Conservation (phyloP, 2,113 vertebrate species). For the Phainopepla nitens region DNA sequence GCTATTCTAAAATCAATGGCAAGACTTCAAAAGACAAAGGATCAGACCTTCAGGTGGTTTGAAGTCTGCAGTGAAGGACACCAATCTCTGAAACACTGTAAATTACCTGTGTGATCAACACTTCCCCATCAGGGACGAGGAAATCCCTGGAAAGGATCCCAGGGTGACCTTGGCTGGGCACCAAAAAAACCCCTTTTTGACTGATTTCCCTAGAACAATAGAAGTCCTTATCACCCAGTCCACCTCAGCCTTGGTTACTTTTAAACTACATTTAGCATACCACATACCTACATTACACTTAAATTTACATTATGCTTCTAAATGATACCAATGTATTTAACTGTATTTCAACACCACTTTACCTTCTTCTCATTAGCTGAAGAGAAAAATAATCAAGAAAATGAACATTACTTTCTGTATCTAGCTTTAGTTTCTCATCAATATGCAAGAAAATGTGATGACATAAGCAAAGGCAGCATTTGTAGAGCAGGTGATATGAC, state of each 20-base stretch:
- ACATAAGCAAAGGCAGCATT: not conserved
- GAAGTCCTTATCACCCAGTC: not conserved
- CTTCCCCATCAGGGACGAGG: not conserved
- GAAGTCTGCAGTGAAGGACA: not conserved
- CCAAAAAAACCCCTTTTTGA: not conserved
- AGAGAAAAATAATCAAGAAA: not conserved
- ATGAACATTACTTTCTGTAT: not conserved
- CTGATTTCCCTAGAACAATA: not conserved
- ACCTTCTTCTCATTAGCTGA: not conserved
- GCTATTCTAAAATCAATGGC: not conserved
- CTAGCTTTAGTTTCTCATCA: not conserved
- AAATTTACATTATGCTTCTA: not conserved
- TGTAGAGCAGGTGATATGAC: not conserved
- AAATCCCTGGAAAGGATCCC: not conserved
- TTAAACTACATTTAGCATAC: not conserved
- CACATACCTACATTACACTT: not conserved
- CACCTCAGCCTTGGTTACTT: not conserved
- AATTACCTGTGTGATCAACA: accelerated
- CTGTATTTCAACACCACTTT: not conserved
- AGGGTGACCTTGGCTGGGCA: not conserved
- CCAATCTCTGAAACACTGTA: not conserved
- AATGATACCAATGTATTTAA: not conserved
- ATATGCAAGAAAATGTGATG: not conserved
- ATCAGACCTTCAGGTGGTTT: not conserved
- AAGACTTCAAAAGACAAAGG: not conserved